phyloP scores from a whole-genome alignment of 2,888 invertebrate genomes.

The Agrilus mali region DNA sequence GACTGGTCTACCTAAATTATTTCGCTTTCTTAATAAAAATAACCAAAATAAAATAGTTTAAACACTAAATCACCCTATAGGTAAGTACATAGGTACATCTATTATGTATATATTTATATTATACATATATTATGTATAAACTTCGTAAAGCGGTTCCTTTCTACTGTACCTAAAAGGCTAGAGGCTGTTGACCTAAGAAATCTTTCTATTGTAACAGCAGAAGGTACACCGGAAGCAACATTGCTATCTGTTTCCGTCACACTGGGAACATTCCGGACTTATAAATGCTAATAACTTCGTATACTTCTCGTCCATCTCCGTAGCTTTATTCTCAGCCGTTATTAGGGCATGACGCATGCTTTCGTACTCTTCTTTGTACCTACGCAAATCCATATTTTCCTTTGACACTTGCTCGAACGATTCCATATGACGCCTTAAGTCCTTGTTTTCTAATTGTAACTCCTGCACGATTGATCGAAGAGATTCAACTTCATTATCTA shows the following conservation, averaged over 20 bases:
- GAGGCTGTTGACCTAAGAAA: conserved; percentile 12
- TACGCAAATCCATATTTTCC: conserved; percentile 40
- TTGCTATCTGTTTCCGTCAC: conserved; percentile 54
- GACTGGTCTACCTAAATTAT: no score
- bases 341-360: conserved; percentile 45
- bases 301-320: conserved; percentile 59
- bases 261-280: conserved; percentile 27
- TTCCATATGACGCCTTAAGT: conserved; percentile 44
- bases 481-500: no score
- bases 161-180: no score
- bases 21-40: no score
- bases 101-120: no score
- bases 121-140: no score
- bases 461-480: conserved; percentile 14
- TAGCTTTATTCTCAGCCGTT: conserved; percentile 65
- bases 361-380: conserved; percentile 45
- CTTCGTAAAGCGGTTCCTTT: no score
- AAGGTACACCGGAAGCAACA: conserved; percentile 59
- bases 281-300: conserved; percentile 58
- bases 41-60: no score
- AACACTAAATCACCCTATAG: no score
- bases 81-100: no score
- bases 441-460: conserved; percentile 49
- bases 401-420: conserved; percentile 47
- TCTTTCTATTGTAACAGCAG: conserved; percentile 38